Evolutionary conservation across 2,797 vertebrate genomes (phyloP), one percentile per base, ranked within the genome.

Genomic region (Gymnoscopelus braueri): DNA sequence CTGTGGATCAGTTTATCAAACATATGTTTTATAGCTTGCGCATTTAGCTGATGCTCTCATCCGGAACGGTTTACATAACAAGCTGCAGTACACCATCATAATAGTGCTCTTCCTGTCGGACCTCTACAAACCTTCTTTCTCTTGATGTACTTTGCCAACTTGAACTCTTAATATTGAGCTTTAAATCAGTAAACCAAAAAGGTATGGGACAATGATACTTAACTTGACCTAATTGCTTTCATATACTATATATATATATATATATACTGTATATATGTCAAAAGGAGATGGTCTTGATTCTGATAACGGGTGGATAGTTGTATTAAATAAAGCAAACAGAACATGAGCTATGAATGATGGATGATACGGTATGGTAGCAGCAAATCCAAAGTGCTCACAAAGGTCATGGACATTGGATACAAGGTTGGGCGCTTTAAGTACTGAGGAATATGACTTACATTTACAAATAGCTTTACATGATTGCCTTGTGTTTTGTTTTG

Each of bases 1-100:
- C 85, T 87, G 81, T 87, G 75, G 84, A 88, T 83, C 70, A 69
- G 84, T 90, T 86, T 58, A 80, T 69, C 82, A 70, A 57, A 61
- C 70, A 79, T 14, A 77, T 78, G 67, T 50, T 50, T 5, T 35
- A 35, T 35, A 35, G 5, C 32, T 6, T 35, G 5, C 5, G 26
- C 26, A 29, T 29, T 29, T 29, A 29, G 26, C 26, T 29, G 26
- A 29, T 2, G 26, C 26, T 3, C 26, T 29, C 2, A 29, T 19
- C 32, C 32, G 5, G 32, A 35, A 5, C 32, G 32, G 4, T 35
- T 35, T 35, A 35, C 32, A 6, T 6, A 6, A 35, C 32, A 35
- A 35, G 32, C 32, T 35, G 32, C 32, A 35, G 32, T 35, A 35
- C 32, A 35, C 32, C 32, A 4, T 5, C 32, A 35, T 35, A 29